Base-by-base conservation (phyloP, 2,797 vertebrate species). In the Mus caroli region DNA sequence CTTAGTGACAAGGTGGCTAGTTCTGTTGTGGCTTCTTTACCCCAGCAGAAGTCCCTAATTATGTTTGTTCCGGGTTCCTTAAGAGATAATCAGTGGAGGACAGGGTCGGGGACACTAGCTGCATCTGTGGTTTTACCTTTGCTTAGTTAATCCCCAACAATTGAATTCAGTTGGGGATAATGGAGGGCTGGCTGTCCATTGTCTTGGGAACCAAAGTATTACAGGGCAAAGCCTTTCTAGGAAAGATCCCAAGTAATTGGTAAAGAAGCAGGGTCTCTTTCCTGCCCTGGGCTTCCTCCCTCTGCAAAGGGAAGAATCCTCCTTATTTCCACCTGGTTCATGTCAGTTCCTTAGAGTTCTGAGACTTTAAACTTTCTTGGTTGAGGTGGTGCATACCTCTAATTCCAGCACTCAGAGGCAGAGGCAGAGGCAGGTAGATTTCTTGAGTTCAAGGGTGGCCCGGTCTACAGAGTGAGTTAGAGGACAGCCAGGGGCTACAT, bases 111-210 rank as follows among this genome's bases (percentile, higher is more conserved):
- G 14, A 52, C 62, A 34, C 50, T 73, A 43, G 80, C 46, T 85
- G 46, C 26, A 93, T 56, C 84, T 92, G 67, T 14, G 73, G 56
- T 94, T 97, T 96, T 90, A 90, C 71, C 92, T 95, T 94, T 96
- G 77, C 67, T 88, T 60, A 89, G 82, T 71, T 92, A 91, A 97
- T 96, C 67, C 46, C 67, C 62, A 75, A 34, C 67, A 14, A 80
- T 91, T 54, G 96, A 94, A 96, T 93, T 85, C 54, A 93, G 77
- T 93, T 90, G 91, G 46, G 94, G 94, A 58, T 96, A 94, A 91
- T 17, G 34, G 88, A 96, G 75, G 76, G 58, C 52, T 88, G 93
- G 88, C 80, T 88, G 56, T 62, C 90, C 64, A 5, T 94, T 90
- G 92, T 94, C 88, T 92, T 34, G 84, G 91, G 78, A 75, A 93